Evolutionary conservation across 2,888 invertebrate genomes (phyloP), one percentile per base, ranked within the genome.

Genomic region (Clitarchus hookeri): DNA sequence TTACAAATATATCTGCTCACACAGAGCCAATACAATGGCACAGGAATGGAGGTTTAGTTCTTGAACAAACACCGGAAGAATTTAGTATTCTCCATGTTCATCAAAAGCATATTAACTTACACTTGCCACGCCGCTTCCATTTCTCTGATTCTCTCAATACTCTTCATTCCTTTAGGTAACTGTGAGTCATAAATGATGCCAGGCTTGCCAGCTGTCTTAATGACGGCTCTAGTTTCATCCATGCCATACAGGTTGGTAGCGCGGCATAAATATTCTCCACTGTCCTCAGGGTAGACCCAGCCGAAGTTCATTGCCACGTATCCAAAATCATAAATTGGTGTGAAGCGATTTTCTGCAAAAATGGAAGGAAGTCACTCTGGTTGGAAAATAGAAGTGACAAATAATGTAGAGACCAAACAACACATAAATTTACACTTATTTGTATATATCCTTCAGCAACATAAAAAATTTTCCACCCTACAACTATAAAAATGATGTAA

Each of bases 121-220:
- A 95, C 94, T 93, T 97, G 97, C 98, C 98, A 98, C 86, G 97
- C 95, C 86, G 98, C 98, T 94, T 99, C 99, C 96, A 99, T 97
- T 92, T 98, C 97, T 86, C 98, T 94, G 89, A 99, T 98, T 91
- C 95, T 97, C 90, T 98, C 97, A 90, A 98, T 97, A 92, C 97
- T 97, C 93, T 98, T 97, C 97, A 98, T 98, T 90, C 98, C 98
- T 90, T 97, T 97, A 0, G 99, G 98, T 89, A 99, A 92, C 92
- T 99, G 98, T 0, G 98, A 98, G 89, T 98, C 98, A 90, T 98
- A 98, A 87, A 98, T 97, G 89, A 99, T 97, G 86, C 97, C 97
- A 85, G 98, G 97, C 91, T 97, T 97, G 84, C 97, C 97, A 86
- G 96, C 94, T 0, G 97, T 97, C 91, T 96, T 96, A 88, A 98